Evolutionary conservation across 2,797 vertebrate genomes (phyloP), one percentile per base, ranked within the genome.

Genomic region (Threskiornis aethiopicus): DNA sequence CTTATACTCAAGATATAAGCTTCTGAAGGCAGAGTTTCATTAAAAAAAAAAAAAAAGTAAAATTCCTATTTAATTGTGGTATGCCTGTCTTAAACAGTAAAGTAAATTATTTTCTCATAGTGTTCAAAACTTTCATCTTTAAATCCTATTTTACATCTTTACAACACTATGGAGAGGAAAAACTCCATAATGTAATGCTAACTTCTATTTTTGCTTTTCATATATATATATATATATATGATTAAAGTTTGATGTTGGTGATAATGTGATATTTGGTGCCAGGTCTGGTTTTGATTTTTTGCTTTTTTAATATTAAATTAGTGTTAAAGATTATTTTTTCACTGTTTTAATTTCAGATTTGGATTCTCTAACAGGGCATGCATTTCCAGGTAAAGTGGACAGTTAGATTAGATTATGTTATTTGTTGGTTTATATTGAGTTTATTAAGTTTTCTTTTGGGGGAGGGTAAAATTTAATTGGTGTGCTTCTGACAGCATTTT

Each of bases 361-460:
- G 96, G 96, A 97, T 97, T 97, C 97, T 97, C 97, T 97, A 96
- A 97, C 96, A 97, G 97, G 97, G 96, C 96, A 97, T 97, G 96
- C 94, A 95, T 97, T 97, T 95, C 95, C 95, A 97, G 97, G 96
- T 97, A 97, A 97, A 88, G 96, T 96, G 91, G 47, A 83, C 73
- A 94, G 97, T 81, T 95, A 97, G 96, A 91, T 78, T 91, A 94
- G 96, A 97, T 95, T 92, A 25, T 93, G 84, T 96, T 94, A 44
- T 76, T 71, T 80, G 64, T 93, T 47, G 71, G 87, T 91, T 86
- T 88, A 66, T 78, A 54, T 26, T 69, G 58, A 91, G 31, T 87
- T 86, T 84, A 66, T 87, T 72, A 39, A 84, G 19, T 88, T 90
- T 87, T 78, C 41, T n/a, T 52, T 54, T 26, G 28, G 55, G 25